phyloP scores from a whole-genome alignment of 1,140 invertebrate species.

The Scaptomyza hsui region DNA sequence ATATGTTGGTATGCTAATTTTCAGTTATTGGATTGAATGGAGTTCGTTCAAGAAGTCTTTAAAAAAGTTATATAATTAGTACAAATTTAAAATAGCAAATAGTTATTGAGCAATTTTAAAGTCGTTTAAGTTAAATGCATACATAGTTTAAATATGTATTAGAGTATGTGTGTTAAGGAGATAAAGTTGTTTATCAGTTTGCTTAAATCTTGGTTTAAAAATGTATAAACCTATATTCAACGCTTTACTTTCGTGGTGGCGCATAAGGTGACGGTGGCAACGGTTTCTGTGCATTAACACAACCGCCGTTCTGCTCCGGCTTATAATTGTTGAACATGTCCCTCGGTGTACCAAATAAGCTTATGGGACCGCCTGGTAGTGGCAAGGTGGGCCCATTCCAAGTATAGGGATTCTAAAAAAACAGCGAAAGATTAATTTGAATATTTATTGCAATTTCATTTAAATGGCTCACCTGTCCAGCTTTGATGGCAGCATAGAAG shows the following conservation, averaged over 20 bases:
- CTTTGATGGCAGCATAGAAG: slow-evolving; percentile 29
- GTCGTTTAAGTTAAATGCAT: slow-evolving; percentile 15
- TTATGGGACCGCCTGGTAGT: slow-evolving; percentile 2
- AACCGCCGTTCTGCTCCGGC: slow-evolving; percentile 23
- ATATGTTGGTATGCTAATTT: background rate
- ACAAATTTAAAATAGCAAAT: slow-evolving; percentile 40
- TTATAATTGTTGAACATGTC: slow-evolving; percentile 39
- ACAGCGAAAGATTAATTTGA: background rate
- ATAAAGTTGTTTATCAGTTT: background rate
- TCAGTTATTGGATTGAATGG: background rate
- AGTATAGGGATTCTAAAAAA: slow-evolving; percentile 38
- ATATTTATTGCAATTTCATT: background rate
- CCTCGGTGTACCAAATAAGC: slow-evolving; percentile 34
- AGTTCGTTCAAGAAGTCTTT: slow-evolving; percentile 7
- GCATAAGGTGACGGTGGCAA: slow-evolving; percentile 13
- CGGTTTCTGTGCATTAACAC: slow-evolving; percentile 1
- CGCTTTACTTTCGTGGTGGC: slow-evolving; percentile 38
- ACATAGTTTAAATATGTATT: slow-evolving; percentile 8
- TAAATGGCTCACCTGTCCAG: slow-evolving; percentile 32
- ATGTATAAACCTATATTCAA: background rate
- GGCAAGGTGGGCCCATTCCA: slow-evolving; percentile 35
- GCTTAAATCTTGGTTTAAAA: background rate
- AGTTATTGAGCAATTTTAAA: slow-evolving; percentile 22
- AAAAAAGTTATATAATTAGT: slow-evolving; percentile 20
- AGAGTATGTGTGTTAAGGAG: background rate